Percentiles rank a stretch among this genome's conserved stretches.
Evolutionary conservation across 1,140 invertebrate genomes (phyloP).

Genomic region (Plutomurus gul): DNA sequence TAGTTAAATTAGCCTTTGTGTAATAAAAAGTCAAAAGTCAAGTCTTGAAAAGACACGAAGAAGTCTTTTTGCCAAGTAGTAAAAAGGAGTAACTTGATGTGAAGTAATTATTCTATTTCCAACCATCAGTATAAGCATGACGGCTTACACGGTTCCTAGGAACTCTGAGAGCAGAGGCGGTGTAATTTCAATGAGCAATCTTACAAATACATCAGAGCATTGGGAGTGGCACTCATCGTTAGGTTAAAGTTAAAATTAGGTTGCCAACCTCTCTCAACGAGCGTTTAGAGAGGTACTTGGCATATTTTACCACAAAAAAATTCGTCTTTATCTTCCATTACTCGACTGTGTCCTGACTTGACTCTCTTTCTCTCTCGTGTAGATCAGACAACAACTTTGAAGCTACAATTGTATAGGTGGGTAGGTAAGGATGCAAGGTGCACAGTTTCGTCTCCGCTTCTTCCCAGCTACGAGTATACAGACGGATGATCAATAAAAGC

Average conservation of each 20-base stretch:
- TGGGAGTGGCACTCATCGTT: conserved; percentile 25
- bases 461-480: not conserved
- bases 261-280: conserved; percentile 42
- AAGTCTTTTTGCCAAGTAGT: conserved; percentile 1
- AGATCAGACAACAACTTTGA: not conserved
- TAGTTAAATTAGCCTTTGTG: conserved; percentile 26
- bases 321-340: conserved; percentile 31
- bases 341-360: no score
- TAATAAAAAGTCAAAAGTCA: conserved; percentile 13
- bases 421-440: no score
- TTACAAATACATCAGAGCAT: conserved; percentile 33
- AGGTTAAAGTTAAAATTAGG: conserved; percentile 41
- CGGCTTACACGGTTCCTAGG: conserved; percentile 1
- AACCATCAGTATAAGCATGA: conserved; percentile 19
- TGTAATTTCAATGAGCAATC: conserved; percentile 36
- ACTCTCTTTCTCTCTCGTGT: not conserved
- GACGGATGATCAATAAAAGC: not conserved
- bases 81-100: conserved; percentile 25
- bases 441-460: no score
- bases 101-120: conserved; percentile 26
- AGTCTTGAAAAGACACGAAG: not conserved
- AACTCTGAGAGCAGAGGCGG: conserved; percentile 18
- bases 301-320: conserved; percentile 42
- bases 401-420: no score
- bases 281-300: conserved; percentile 38